Base-by-base conservation (phyloP, 2,797 vertebrate genomes). In the Coregonus sp. region DNA sequence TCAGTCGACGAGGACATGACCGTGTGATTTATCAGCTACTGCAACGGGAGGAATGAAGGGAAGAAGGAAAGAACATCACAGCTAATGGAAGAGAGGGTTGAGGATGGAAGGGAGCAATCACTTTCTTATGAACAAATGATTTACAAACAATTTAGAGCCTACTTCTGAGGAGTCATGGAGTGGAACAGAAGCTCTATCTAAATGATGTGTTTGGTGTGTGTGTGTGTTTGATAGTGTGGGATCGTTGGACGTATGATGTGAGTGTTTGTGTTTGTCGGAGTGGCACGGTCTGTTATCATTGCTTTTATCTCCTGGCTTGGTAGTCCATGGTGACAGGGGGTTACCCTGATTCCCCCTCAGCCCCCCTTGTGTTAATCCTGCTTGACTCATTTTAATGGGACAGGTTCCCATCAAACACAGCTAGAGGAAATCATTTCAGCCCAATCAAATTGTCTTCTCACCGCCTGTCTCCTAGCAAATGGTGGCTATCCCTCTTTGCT, bases 301-400 rank as follows among this genome's bases (percentile, higher is more conserved):
- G 75, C 31, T 67, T 81, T 84, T 79, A 76, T 84, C 78, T 65
- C 3, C 29, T 72, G 66, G 77, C 76, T 74, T 84, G 76, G 74
- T 68, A 84, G 71, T 70, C 50, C 59, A 52, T 67, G n/a, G 72
- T 81, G 33, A 71, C 47, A 61, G 47, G 70, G 31, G 69, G 4
- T 74, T 61, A 66, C 63, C 52, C 40, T 33, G 31, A 47, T 14
- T 16, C 75, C 40, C 50, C 74, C 70, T 50, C 72, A 31, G 47
- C 37, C 11, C 74, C 54, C 76, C 47, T 56, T 65, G 5, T 33
- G 54, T 84, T 85, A 88, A 86, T 91, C 86, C 67, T 1, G 73
- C 81, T 81, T 88, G 83, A 80, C 74, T 92, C 89, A 90, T 85
- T 90, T 84, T 92, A 91, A 91, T 87, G 79, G 87, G 87, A 88